phyloP scores from a whole-genome alignment of 2,797 vertebrate species.

The Eptatretus atami region DNA sequence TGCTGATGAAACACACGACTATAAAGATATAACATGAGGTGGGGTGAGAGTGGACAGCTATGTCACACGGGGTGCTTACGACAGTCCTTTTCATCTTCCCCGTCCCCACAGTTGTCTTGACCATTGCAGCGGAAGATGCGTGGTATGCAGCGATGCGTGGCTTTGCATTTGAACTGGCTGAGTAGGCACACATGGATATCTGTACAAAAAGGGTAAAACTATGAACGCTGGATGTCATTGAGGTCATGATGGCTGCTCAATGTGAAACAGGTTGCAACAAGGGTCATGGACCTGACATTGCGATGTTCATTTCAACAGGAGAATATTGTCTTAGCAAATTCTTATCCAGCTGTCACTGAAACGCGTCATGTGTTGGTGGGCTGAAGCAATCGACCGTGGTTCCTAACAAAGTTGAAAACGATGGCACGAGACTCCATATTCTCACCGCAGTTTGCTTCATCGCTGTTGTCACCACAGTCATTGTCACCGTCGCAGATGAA shows the following conservation, averaged over 20 bases:
- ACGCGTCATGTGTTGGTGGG: no score
- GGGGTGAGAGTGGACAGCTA: fast-evolving
- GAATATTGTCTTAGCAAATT: no score
- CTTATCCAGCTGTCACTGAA: no score
- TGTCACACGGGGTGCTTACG: slow-evolving; percentile 23
- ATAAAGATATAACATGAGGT: background rate
- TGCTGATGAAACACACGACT: background rate
- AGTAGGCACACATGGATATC: slow-evolving; percentile 86
- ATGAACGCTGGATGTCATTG: no score
- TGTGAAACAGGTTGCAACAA: no score
- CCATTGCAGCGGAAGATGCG: slow-evolving; percentile 89
- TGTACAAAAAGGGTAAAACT: slow-evolving; percentile 11
- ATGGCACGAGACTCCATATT: background rate
- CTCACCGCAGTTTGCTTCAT: slow-evolving; percentile 41
- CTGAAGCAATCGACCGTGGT: no score
- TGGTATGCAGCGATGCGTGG: slow-evolving; percentile 76
- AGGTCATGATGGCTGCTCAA: no score
- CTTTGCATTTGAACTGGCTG: slow-evolving; percentile 89
- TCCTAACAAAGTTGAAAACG: no score
- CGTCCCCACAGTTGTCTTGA: slow-evolving; percentile 75
- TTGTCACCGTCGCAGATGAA: slow-evolving; percentile 58
- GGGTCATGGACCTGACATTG: no score
- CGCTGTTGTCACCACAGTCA: slow-evolving; percentile 43
- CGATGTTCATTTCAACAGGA: no score
- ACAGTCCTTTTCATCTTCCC: slow-evolving; percentile 81